Conservation (phyloP, 1,140 invertebrate species). For the Leucophenga varia region DNA sequence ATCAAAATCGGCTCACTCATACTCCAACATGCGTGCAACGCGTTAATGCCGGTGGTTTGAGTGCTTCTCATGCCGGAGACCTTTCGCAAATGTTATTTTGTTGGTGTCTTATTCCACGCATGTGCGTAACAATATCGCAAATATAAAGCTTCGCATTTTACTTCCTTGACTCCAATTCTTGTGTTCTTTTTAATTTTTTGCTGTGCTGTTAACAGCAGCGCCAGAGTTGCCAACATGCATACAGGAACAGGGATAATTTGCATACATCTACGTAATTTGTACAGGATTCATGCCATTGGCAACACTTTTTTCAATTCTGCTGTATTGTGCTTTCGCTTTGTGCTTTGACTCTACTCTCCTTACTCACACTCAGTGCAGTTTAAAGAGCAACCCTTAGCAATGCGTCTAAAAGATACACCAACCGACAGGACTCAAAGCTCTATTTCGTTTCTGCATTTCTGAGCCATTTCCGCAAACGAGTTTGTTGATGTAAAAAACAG, state of each 20-base stretch:
- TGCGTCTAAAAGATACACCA: constrained; percentile 36
- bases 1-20: constrained; percentile 37
- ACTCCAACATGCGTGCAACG: constrained; percentile 14
- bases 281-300: constrained; percentile 16
- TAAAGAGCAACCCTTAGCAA: constrained; percentile 34
- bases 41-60: constrained; percentile 25
- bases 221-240: constrained; percentile 33
- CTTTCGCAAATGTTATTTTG: too few species aligned
- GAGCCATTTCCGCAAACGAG: constrained; percentile 33
- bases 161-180: too few species aligned
- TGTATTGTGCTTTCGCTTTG: too few species aligned
- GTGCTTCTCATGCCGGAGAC: constrained; percentile 26
- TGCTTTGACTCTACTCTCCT: constrained; percentile 20
- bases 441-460: constrained; percentile 13
- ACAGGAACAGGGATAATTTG: too few species aligned
- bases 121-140: too few species aligned
- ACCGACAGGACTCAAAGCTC: constrained; percentile 1
- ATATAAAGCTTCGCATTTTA: too few species aligned
- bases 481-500: constrained; percentile 22
- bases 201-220: constrained; percentile 13
- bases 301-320: constrained; percentile 8
- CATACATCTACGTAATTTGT: background rate
- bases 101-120: background rate
- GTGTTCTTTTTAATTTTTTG: too few species aligned
- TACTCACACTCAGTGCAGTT: constrained; percentile 15